A percentile compares a stretch with the other conserved stretches of the same genome.
phyloP scores from a whole-genome alignment of 2,113 vertebrate species.

The Sinosuthora webbiana region DNA sequence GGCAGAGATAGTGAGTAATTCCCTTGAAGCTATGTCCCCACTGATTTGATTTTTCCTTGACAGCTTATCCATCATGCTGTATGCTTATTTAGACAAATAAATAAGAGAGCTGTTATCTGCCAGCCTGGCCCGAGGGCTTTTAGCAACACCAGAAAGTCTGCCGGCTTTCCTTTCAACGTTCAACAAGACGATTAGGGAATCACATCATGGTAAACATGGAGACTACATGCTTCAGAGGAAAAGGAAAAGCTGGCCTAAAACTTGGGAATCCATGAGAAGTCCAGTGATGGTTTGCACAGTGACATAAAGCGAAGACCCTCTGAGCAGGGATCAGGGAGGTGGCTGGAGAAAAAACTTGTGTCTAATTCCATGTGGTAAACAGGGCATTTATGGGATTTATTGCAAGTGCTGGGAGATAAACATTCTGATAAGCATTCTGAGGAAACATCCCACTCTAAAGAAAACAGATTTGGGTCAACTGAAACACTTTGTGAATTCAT shows the following conservation, averaged over 20 bases:
- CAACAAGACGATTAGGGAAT: slow-evolving; percentile 40
- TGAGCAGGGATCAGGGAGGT: not conserved
- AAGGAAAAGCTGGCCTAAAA: not conserved
- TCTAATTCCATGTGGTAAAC: not conserved
- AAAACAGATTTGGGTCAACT: slow-evolving; percentile 58
- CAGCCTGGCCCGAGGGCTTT: slow-evolving; percentile 65
- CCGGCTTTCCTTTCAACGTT: slow-evolving; percentile 46
- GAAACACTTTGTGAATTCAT: slow-evolving; percentile 17
- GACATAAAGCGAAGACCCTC: not conserved
- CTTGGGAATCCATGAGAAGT: not conserved
- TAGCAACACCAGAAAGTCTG: slow-evolving; percentile 60
- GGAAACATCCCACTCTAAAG: not conserved
- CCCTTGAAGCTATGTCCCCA: slow-evolving; percentile 63
- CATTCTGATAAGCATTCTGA: not conserved
- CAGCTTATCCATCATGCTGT: slow-evolving; percentile 69
- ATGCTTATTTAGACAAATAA: slow-evolving; percentile 73
- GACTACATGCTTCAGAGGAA: not conserved
- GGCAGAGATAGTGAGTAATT: slow-evolving; percentile 56
- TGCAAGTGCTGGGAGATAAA: not conserved
- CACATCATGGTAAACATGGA: not conserved
- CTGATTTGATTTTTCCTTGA: slow-evolving; percentile 68
- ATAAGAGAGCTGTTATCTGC: slow-evolving; percentile 64
- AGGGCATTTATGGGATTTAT: not conserved
- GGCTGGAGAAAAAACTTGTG: not conserved
- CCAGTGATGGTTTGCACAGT: not conserved